These are phyloP conservation scores for Myotis lucifugus DNA, from an alignment of 2,113 vertebrate species.

Conservation along the genomic window DNA sequence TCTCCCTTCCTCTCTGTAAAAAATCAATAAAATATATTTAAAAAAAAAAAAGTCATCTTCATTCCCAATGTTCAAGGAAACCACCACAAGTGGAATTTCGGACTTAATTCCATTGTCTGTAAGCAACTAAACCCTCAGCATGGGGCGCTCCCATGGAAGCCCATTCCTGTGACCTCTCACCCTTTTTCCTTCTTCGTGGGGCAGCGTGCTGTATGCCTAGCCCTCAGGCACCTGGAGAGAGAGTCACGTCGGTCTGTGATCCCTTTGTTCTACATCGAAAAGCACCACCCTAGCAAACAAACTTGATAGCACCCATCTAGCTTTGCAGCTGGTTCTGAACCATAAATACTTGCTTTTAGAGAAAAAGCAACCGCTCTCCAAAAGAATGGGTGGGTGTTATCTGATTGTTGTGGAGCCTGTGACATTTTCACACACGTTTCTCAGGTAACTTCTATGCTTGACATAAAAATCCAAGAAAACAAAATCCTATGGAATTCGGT, in stretches of 20 bases:
- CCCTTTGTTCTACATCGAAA: not conserved
- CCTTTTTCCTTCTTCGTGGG: not conserved
- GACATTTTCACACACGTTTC: conserved; percentile 27
- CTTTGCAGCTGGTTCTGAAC: not conserved
- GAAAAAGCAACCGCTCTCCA: not conserved
- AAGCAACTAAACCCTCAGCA: not conserved
- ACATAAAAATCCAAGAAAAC: not conserved
- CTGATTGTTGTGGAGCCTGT: not conserved
- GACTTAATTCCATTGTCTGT: not conserved
- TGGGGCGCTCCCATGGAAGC: not conserved
- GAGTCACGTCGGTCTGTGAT: not conserved
- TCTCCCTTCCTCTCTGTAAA: no score
- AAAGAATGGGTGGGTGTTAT: not conserved
- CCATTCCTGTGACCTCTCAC: not conserved
- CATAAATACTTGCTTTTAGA: not conserved
- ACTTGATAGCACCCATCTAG: not conserved
- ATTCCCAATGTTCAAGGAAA: not conserved
- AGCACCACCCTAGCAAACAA: not conserved
- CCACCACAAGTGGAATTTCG: not conserved
- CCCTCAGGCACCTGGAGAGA: not conserved
- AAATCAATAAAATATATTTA: no score
- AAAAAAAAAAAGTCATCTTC: not conserved
- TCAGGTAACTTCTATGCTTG: not conserved
- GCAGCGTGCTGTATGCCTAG: not conserved
- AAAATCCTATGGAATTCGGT: not conserved